These are phyloP conservation scores for Tichodroma muraria DNA, from an alignment of 2,113 vertebrate species.

Conservation along the genomic window DNA sequence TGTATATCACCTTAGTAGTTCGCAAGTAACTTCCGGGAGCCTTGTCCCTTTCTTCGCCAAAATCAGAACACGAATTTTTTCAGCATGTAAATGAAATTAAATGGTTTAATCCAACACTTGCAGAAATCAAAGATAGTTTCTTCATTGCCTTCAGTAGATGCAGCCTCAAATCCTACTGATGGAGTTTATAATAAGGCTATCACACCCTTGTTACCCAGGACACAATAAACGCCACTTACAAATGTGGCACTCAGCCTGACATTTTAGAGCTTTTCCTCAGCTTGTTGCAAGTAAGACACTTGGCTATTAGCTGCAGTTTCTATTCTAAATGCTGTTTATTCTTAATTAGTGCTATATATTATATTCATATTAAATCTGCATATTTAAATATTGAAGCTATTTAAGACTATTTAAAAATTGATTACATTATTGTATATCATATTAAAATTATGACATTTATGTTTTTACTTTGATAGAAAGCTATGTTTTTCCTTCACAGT, in stretches of 20 bases:
- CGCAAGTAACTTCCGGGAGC: neutral
- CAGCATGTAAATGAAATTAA: neutral
- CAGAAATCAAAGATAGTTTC: neutral
- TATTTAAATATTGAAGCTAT: slow-evolving; percentile 1
- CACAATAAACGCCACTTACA: neutral
- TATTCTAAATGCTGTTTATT: neutral
- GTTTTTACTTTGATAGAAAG: slow-evolving; percentile 21
- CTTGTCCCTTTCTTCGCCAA: neutral
- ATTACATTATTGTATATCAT: slow-evolving; percentile 8
- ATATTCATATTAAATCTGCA: neutral
- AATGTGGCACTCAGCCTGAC: neutral
- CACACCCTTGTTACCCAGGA: neutral
- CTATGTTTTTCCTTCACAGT: neutral
- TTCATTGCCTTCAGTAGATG: neutral
- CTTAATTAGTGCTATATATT: neutral
- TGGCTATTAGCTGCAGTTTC: neutral
- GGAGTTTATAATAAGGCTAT: neutral
- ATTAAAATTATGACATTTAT: neutral
- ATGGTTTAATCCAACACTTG: neutral
- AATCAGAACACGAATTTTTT: neutral
- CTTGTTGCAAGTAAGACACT: neutral
- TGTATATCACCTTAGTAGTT: neutral
- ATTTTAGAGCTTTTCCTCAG: neutral
- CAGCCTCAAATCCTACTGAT: neutral
- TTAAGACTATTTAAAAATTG: slow-evolving; percentile 15